These are phyloP conservation scores for Bothrops jararaca DNA, from an alignment of 2,113 vertebrate genomes.

Conservation along the genomic window DNA sequence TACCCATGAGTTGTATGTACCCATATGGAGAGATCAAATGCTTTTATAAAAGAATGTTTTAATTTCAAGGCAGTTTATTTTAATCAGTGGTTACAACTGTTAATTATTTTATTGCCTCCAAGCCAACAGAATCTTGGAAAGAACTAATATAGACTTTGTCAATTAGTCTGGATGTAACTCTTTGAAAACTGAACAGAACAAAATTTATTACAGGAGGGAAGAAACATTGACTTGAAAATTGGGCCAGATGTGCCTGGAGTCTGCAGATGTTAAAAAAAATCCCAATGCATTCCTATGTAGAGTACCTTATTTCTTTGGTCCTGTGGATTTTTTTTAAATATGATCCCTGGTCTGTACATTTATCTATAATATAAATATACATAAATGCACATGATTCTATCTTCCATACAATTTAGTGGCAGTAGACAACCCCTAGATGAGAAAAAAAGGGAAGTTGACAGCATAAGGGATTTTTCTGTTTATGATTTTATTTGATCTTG, in stretches of 20 bases:
- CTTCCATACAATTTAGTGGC: background rate
- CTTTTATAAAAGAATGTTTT: background rate
- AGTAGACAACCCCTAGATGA: background rate
- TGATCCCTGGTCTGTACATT: background rate
- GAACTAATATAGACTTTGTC: background rate
- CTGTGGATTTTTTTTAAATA: background rate
- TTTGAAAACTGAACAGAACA: background rate
- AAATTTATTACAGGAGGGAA: background rate
- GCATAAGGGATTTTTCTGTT: background rate
- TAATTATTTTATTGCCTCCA: background rate
- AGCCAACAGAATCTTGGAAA: background rate
- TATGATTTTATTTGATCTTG: background rate
- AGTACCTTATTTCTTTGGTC: background rate
- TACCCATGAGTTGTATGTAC: background rate
- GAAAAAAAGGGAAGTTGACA: background rate
- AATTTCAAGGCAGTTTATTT: background rate
- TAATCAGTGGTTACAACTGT: background rate
- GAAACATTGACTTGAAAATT: background rate
- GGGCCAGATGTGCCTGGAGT: background rate
- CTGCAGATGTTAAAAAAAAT: background rate
- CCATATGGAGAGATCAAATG: background rate
- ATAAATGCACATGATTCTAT: background rate
- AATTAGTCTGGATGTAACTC: background rate
- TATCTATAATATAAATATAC: background rate
- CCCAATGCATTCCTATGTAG: background rate